Percentiles rank a stretch among this genome's conserved stretches.
These are phyloP conservation scores for Phataginus tricuspis DNA, from an alignment of 2,797 vertebrate species.

Conservation along the genomic window DNA sequence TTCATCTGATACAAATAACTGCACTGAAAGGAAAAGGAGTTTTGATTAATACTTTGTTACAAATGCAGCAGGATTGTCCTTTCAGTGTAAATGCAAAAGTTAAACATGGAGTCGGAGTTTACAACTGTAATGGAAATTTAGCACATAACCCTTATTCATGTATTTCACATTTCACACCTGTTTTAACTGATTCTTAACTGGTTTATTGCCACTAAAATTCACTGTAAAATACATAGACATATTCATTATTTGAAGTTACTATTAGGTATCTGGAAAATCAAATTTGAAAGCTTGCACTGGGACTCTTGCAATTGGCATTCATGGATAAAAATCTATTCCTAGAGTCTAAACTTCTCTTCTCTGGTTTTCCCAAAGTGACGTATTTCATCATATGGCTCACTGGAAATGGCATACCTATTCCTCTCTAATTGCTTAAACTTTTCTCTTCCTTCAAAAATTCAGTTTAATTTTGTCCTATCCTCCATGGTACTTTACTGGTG, in stretches of 20 bases:
- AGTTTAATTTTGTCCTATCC: neutral
- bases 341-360: neutral
- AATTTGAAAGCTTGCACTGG: neutral
- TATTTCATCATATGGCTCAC: neutral
- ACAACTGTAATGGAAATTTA: neutral
- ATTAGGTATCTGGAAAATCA: neutral
- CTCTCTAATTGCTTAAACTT: neutral
- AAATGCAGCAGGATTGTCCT: neutral
- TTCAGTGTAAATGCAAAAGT: neutral
- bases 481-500: neutral
- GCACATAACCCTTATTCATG: neutral
- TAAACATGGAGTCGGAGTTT: neutral
- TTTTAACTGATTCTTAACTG: neutral
- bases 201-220: neutral
- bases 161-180: neutral
- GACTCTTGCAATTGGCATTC: neutral
- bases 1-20: constrained; percentile 53
- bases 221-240: neutral
- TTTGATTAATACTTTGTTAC: constrained; percentile 31
- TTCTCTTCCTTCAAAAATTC: neutral
- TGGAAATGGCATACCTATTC: neutral
- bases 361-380: neutral
- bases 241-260: neutral
- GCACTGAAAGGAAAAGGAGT: neutral
- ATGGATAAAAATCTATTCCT: neutral